These are phyloP conservation scores for Oligia fasciuncula DNA, from an alignment of 2,888 invertebrate genomes.

Conservation along the genomic window DNA sequence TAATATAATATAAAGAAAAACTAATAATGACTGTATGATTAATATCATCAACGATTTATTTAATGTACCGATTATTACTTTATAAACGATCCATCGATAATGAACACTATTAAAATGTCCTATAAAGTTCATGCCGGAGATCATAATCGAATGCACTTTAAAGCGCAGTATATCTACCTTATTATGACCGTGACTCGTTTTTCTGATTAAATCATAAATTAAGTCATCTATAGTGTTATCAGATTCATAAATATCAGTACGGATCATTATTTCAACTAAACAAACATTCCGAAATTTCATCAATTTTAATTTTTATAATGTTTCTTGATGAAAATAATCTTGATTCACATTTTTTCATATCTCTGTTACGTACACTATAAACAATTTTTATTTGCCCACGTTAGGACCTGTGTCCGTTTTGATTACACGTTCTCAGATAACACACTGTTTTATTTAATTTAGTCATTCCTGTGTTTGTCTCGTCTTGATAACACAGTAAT, in stretches of 20 bases:
- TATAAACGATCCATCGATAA: constrained; percentile 23
- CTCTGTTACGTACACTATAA: constrained; percentile 59
- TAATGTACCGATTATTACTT: constrained; percentile 27
- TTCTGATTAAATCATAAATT: constrained; percentile 54
- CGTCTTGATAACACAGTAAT: constrained; percentile 81
- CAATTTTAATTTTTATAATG: constrained; percentile 13
- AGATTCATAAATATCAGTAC: constrained; percentile 15
- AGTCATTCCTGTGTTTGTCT: constrained; percentile 81
- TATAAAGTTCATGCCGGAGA: constrained; percentile 51
- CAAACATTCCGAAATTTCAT: background rate
- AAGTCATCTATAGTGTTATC: constrained; percentile 33
- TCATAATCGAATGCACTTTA: constrained; percentile 53
- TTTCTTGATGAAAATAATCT: constrained; percentile 24
- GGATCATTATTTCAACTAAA: background rate
- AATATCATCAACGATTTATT: background rate
- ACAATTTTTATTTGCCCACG: constrained; percentile 67
- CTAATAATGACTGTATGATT: background rate
- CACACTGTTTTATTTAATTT: constrained; percentile 84
- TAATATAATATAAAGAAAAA: background rate
- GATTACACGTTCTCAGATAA: constrained; percentile 83
- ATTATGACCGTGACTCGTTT: constrained; percentile 51
- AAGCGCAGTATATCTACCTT: constrained; percentile 27
- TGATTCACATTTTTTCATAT: constrained; percentile 44
- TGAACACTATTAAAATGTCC: constrained; percentile 43
- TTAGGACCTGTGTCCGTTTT: constrained; percentile 84